Evolutionary conservation across 37 sponge, comb jelly and placozoan genomes (phyloP).

Genomic region (Hexactinellida sp.): DNA sequence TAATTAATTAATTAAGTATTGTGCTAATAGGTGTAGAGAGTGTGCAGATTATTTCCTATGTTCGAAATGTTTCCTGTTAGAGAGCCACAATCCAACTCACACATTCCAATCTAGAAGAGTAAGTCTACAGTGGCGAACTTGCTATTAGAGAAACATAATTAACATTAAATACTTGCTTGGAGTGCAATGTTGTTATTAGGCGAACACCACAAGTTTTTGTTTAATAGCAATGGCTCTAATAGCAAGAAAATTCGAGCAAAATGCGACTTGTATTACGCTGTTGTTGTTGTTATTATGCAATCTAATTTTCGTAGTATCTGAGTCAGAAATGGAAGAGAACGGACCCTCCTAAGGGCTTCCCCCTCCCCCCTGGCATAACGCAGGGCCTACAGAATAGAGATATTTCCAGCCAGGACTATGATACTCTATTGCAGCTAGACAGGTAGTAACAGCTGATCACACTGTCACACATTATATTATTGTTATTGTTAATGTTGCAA

Average conservation of each 20-base stretch:
- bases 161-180: no score
- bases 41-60: neutral
- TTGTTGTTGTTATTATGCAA: no score
- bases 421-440: constrained; percentile 64
- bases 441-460: neutral
- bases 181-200: no score
- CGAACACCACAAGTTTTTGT: no score
- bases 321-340: constrained; percentile 32
- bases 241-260: no score
- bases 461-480: neutral
- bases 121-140: no score
- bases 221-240: no score
- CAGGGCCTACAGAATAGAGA: constrained; percentile 51
- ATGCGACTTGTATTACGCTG: no score
- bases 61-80: neutral
- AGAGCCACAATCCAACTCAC: neutral
- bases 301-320: constrained; percentile 21
- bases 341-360: neutral
- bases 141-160: no score
- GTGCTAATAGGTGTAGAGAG: neutral
- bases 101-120: neutral
- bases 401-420: constrained; percentile 71
- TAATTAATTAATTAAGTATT: neutral
- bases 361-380: constrained; percentile 44
- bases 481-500: no score